Conservation (phyloP, 2,797 vertebrate species). For the Acomys russatus region DNA sequence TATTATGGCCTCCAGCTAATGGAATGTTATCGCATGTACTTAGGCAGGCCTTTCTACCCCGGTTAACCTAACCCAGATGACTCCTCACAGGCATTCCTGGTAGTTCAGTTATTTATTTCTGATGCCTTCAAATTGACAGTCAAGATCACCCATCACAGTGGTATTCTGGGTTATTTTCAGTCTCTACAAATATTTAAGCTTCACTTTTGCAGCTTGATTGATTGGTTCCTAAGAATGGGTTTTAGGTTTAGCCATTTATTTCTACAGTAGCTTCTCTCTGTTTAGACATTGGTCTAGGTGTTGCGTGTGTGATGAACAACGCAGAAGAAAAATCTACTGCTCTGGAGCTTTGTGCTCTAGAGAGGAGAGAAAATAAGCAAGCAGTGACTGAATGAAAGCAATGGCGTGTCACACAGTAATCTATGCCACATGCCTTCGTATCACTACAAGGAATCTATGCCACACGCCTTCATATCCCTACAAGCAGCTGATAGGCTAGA, state of each 20-base stretch:
- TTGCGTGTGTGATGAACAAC: background rate
- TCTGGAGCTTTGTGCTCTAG: background rate
- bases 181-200: slow-evolving; percentile 8
- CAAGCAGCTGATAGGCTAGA: background rate
- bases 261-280: slow-evolving; percentile 11
- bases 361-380: background rate
- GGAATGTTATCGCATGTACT: background rate
- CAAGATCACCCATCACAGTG: background rate
- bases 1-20: background rate
- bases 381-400: background rate
- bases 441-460: background rate
- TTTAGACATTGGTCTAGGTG: background rate
- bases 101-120: background rate
- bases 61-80: background rate
- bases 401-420: background rate
- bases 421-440: background rate
- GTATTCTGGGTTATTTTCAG: slow-evolving; percentile 25
- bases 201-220: slow-evolving; percentile 30
- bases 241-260: background rate
- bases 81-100: background rate
- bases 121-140: background rate
- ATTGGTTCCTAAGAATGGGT: background rate
- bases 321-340: background rate
- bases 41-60: background rate
- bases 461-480: background rate